A percentile compares a stretch with the other conserved stretches of the same genome.
phyloP scores from a whole-genome alignment of 2,888 invertebrate genomes.

The Lottia scabra region DNA sequence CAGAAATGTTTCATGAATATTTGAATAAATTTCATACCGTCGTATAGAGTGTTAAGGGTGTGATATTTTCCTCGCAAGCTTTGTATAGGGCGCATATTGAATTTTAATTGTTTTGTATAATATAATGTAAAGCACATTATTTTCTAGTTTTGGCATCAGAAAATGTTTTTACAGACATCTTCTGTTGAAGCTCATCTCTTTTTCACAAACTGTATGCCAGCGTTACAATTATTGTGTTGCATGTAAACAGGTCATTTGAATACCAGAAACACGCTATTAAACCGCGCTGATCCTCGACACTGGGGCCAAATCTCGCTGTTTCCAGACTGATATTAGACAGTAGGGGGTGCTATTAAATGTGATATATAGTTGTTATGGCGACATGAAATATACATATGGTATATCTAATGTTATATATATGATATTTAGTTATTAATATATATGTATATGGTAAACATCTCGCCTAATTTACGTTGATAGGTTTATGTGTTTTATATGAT shows the following conservation, averaged over 20 bases:
- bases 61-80: no score
- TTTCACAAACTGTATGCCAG: no score
- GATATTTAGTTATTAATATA: background rate
- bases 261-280: background rate
- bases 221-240: background rate
- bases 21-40: no score
- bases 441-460: background rate
- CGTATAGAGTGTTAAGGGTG: no score
- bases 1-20: no score
- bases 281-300: background rate
- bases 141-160: no score
- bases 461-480: background rate
- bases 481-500: background rate
- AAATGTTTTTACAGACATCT: no score
- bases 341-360: slow-evolving; percentile 4
- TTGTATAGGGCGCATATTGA: no score
- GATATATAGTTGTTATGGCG: slow-evolving; percentile 6
- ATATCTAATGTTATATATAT: background rate
- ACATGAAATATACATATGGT: background rate
- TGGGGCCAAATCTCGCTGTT: background rate
- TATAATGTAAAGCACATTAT: no score
- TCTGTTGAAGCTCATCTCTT: no score
- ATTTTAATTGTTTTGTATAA: no score
- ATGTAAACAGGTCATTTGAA: slow-evolving; percentile 3
- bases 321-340: background rate